These are phyloP conservation scores for Agonopterix heracliana DNA, from an alignment of 2,888 invertebrate species.

Conservation along the genomic window DNA sequence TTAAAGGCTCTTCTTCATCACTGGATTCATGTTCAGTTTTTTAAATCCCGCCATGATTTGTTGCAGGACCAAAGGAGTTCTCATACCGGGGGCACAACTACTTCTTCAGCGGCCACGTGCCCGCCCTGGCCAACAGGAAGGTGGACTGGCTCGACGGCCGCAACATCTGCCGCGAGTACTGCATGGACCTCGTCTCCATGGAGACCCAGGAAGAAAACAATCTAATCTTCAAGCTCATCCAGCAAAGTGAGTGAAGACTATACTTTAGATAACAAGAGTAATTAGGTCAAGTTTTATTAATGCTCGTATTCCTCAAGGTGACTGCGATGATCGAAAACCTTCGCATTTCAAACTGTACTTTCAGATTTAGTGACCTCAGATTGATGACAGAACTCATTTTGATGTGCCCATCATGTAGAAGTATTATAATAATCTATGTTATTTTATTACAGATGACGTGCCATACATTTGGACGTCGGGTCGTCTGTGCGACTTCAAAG, in stretches of 20 bases:
- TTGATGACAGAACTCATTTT: background rate
- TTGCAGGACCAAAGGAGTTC: conserved; percentile 92
- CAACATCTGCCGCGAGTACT: conserved; percentile 93
- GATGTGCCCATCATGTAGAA: background rate
- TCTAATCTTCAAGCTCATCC: conserved; percentile 90
- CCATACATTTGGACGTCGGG: conserved; percentile 97
- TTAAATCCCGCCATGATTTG: conserved; percentile 14
- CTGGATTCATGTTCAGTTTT: too few species aligned
- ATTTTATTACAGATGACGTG: conserved; percentile 80
- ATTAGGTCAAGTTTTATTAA: too few species aligned
- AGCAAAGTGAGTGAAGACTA: conserved; percentile 79
- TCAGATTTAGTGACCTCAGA: background rate
- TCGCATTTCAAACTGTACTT: background rate
- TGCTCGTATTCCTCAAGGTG: background rate
- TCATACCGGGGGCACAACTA: conserved; percentile 91
- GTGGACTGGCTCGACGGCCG: conserved; percentile 94
- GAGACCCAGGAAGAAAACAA: conserved; percentile 95
- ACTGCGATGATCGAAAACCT: background rate
- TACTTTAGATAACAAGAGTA: background rate
- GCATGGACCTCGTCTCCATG: conserved; percentile 93
- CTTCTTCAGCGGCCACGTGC: conserved; percentile 90
- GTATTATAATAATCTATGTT: too few species aligned
- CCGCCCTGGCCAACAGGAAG: conserved; percentile 85
- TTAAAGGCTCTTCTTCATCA: conserved; percentile 3
- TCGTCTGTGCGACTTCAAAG: conserved; percentile 94